These are phyloP conservation scores for Drosophila pseudoobscura DNA, from an alignment of 1,140 invertebrate genomes.

Conservation along the genomic window DNA sequence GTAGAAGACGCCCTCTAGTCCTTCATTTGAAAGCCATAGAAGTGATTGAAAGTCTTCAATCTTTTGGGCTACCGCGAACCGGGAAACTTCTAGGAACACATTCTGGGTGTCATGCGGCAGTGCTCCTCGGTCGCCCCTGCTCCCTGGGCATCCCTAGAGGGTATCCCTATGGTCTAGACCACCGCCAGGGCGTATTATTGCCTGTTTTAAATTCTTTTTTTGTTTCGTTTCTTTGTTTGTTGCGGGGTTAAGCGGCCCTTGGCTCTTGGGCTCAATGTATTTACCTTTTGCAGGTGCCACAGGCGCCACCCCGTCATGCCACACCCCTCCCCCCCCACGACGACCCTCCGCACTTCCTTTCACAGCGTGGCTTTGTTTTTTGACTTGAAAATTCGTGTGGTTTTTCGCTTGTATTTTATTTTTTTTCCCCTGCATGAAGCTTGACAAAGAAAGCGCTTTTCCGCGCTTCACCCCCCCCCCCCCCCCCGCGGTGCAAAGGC, in stretches of 20 bases:
- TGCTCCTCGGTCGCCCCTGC: too few species aligned
- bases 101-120: too few species aligned
- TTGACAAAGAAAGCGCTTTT: conserved; percentile 25
- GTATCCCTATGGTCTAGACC: not conserved
- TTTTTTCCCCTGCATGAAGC: not conserved
- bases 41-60: too few species aligned
- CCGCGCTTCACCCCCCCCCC: conserved; percentile 14
- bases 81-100: too few species aligned
- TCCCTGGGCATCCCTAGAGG: not conserved
- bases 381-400: conserved; percentile 11
- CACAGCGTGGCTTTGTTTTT: conserved; percentile 21
- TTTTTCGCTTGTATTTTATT: conserved; percentile 14
- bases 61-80: too few species aligned
- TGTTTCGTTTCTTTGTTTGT: conserved; percentile 48
- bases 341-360: too few species aligned
- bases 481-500: too few species aligned
- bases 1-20: too few species aligned
- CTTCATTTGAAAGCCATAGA: too few species aligned
- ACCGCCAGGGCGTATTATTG: not conserved
- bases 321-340: too few species aligned
- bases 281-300: conserved; percentile 47
- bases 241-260: conserved; percentile 57
- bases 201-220: conserved; percentile 13
- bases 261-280: conserved; percentile 72
- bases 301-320: not conserved